Evolutionary conservation across 2,113 vertebrate genomes (phyloP).

Genomic region (Cheilinus undulatus): DNA sequence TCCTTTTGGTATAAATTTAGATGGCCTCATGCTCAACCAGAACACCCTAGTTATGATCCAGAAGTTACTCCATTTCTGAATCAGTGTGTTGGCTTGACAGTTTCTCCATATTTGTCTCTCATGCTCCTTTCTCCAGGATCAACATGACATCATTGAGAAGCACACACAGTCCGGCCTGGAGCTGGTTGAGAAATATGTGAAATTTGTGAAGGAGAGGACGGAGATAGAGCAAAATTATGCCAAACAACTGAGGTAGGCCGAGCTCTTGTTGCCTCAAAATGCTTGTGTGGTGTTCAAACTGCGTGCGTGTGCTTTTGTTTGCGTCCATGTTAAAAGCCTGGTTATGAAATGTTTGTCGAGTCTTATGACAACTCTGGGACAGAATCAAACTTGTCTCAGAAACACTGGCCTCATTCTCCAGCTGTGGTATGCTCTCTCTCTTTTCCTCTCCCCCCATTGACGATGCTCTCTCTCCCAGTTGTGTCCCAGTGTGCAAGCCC

Average conservation of each 20-base stretch:
- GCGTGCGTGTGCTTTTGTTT: constrained; percentile 21
- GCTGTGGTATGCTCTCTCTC: constrained; percentile 41
- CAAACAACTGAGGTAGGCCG: constrained; percentile 85
- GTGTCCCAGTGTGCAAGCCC: constrained; percentile 44
- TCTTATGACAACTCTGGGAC: constrained; percentile 78
- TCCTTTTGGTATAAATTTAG: constrained; percentile 13
- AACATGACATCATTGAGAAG: constrained; percentile 90
- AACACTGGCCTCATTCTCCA: constrained; percentile 77
- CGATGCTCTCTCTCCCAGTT: constrained; percentile 50
- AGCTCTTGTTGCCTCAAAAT: constrained; percentile 22
- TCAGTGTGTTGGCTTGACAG: constrained; percentile 13
- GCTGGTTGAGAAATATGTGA: constrained; percentile 91
- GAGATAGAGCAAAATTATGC: constrained; percentile 92
- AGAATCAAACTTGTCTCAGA: constrained; percentile 73
- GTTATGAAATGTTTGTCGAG: constrained; percentile 73
- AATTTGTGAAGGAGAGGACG: constrained; percentile 92
- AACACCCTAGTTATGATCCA: constrained; percentile 26
- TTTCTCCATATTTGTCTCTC: constrained; percentile 61
- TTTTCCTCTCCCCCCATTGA: constrained; percentile 10
- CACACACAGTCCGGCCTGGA: constrained; percentile 93
- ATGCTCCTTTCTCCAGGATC: constrained; percentile 83
- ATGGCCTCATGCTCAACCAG: constrained; percentile 39
- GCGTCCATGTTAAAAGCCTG: constrained; percentile 47
- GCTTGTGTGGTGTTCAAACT: constrained; percentile 29
- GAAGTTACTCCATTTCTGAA: constrained; percentile 21